Conservation (phyloP, 2,113 vertebrate genomes). For the Myotis davidii region DNA sequence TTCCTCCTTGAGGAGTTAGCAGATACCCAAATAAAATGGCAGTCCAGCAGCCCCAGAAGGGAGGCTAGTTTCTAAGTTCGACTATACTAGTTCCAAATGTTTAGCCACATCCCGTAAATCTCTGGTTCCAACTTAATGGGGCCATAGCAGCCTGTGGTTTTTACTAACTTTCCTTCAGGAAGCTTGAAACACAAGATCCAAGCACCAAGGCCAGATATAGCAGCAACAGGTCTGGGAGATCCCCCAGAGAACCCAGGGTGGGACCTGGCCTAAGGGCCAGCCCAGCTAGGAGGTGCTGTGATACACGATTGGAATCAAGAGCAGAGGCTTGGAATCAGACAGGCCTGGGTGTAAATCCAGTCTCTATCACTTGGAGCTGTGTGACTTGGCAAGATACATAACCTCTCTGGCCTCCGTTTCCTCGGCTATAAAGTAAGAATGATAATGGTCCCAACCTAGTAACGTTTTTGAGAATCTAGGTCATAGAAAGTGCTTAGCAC, state of each 20-base stretch:
- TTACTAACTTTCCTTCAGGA: not conserved
- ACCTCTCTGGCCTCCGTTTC: not conserved
- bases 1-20: not conserved
- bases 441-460: not conserved
- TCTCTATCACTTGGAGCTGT: not conserved
- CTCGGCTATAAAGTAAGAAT: not conserved
- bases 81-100: not conserved
- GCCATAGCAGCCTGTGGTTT: not conserved
- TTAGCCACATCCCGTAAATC: not conserved
- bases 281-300: not conserved
- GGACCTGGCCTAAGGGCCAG: not conserved
- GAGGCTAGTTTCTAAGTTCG: not conserved
- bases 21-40: not conserved
- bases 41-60: not conserved
- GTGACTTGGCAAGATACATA: not conserved
- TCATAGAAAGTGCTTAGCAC: not conserved
- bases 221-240: not conserved
- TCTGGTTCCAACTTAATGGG: constrained; percentile 5
- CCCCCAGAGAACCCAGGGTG: not conserved
- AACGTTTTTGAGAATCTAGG: not conserved
- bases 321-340: not conserved
- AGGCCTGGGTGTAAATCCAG: not conserved
- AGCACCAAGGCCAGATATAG: not conserved
- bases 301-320: not conserved
- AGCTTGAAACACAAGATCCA: not conserved